Base-by-base conservation (phyloP, 2,797 vertebrate genomes). In the Poecilia picta region DNA sequence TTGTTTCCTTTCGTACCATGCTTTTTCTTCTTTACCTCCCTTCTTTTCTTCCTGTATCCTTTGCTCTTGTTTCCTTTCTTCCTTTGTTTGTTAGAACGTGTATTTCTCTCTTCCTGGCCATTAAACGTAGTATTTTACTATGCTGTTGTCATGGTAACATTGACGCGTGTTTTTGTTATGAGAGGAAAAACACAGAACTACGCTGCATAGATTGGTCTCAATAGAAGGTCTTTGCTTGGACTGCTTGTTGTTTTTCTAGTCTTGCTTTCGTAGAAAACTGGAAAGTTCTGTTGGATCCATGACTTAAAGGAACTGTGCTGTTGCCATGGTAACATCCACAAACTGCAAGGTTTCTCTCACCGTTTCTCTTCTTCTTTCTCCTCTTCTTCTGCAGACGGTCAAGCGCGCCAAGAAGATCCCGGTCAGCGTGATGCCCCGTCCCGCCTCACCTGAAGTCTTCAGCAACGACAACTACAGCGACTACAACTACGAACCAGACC, bases 381-480 rank as follows among this genome's bases (percentile, higher is more conserved):
- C 47, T 15, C 23, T 36, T 2, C 55, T n/a, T 75, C 8, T 53
- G 75, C 90, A 99, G 98, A 95, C 96, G 2, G 97, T 99, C 62
- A 99, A 99, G 90, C 95, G 98, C 81, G 94, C 97, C 16, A 92
- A 97, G 82, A 97, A 96, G 83, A 95, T 98, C 59, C 97, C 96
- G 0, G 81, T 96, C 68, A 93, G 93, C 39, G 15, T 90, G 0
- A 0, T 92, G 77, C 97, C 96, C 78, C 95, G 95, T 5, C 95
- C 96, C 0, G 95, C 97, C 0, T 96, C 97, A 0, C 94, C 95
- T 3, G 96, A 97, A 47, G 94, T 96, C 80, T 97, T 99, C 75
- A 97, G 95, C 82, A 95, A 91, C 7, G 97, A 98, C 80, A 96
- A 97, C 91, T 95, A 93, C 0, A 94, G 94, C 0, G 97, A 98